Base-by-base conservation (phyloP, 92 coral and sea anemone species). In the Desmophyllum pertusum region DNA sequence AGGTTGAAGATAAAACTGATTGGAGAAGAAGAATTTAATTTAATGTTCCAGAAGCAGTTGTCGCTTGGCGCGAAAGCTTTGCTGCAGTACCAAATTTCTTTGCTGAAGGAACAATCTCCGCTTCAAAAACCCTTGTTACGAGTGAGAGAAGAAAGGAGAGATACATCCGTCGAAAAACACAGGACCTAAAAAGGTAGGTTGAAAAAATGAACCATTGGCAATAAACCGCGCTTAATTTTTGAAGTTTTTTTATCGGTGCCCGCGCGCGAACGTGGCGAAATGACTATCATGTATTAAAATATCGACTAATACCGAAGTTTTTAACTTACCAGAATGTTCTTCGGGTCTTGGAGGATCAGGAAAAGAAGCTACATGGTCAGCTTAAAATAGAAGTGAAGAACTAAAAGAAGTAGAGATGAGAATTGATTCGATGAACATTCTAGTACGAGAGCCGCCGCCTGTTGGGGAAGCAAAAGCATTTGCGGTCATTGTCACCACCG, bases 401-500 rank as follows among this genome's bases (percentile, higher is more conserved):
- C 66, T 89, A 65, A 37, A 35, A n/a, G 92, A 89, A 52, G 48
- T 80, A 15, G 70, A 85, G 42, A 80, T 89, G 81, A 70, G 48
- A 48, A 70, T 89, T 6, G 84, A 89, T 40, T 89, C 92, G n/a
- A 89, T 85, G 87, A 66, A 70, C 65, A 85, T 73, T 48, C 41
- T 71, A 29, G 86, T 89, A 2, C 43, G 76, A 37, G 86, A 79
- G 39, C 85, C 81, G n/a, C 81, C 87, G 61, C 77, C 84, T 17
- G 72, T 85, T 27, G 93, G 90, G 43, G 37, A 13, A 31, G 63
- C 21, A 6, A 79, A 73, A 81, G 59, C 53, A 51, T 79, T 33
- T 89, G 92, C 65, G 83, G 89, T 51, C 40, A 89, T 19, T 89
- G 93, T 37, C 85, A 86, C 57, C 87, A 85, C 41, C 50, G 77